Evolutionary conservation across 1,140 invertebrate genomes (phyloP).

Genomic region (Drosophila watanabei): DNA sequence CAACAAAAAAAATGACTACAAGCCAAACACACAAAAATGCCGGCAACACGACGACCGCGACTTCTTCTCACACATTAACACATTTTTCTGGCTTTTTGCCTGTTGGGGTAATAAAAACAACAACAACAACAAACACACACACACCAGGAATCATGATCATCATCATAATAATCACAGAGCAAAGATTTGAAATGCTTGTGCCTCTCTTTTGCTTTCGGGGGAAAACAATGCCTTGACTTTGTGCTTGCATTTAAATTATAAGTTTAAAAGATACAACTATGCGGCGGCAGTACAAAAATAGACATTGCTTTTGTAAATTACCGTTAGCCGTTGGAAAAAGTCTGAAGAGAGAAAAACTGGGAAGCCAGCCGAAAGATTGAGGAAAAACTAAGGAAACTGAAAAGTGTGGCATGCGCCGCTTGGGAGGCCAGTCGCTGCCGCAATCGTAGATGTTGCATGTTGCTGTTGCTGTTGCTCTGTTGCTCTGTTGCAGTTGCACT

Average conservation of each 20-base stretch:
- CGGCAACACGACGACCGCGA: constrained; percentile 23
- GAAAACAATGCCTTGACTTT: constrained; percentile 78
- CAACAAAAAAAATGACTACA: too few species aligned
- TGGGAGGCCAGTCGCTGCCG: constrained; percentile 12
- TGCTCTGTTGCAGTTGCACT: constrained; percentile 26
- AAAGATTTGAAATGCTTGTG: constrained; percentile 56
- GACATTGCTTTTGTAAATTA: constrained; percentile 75
- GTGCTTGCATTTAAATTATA: constrained; percentile 83
- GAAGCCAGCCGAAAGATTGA: constrained; percentile 72
- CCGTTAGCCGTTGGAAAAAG: constrained; percentile 64
- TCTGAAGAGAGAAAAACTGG: constrained; percentile 27
- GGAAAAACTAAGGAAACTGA: constrained; percentile 18
- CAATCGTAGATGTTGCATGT: constrained; percentile 19
- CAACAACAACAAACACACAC: neutral
- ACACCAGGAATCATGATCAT: constrained; percentile 40
- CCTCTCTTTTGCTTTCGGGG: constrained; percentile 13
- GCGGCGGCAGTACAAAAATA: constrained; percentile 66
- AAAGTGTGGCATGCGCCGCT: constrained; percentile 21
- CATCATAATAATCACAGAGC: constrained; percentile 60
- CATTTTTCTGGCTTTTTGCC: constrained; percentile 63
- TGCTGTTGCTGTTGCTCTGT: neutral
- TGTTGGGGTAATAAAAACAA: constrained; percentile 29
- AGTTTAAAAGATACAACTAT: constrained; percentile 70
- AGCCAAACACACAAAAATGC: constrained; percentile 36
- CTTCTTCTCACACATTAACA: constrained; percentile 81